Evolutionary conservation across 2,888 invertebrate species (phyloP).

Genomic region (Ophioninae sp.): DNA sequence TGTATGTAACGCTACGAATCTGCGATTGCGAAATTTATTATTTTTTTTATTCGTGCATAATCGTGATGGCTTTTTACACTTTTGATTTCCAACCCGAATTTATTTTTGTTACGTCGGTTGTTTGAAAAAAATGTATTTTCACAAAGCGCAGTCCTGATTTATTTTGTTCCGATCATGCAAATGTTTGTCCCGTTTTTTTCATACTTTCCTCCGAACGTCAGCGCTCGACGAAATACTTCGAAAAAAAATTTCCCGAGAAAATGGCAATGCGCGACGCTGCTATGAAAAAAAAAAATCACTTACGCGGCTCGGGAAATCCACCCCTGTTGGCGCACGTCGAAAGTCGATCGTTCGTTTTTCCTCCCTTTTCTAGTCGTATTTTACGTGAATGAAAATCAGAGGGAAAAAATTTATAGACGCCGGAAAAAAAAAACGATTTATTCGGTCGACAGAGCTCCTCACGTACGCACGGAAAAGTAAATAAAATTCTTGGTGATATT

Average conservation of each 20-base stretch:
- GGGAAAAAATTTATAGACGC: not conserved
- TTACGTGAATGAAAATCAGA: not conserved
- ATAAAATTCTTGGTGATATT: not conserved
- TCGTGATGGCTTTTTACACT: not conserved
- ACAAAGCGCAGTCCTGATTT: not conserved
- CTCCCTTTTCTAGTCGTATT: not conserved
- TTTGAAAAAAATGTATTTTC: not conserved
- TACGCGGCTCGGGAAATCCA: conserved; percentile 26
- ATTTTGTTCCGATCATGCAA: conserved; percentile 14
- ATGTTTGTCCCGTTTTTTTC: conserved; percentile 5
- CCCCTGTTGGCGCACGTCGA: conserved; percentile 42
- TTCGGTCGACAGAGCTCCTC: not conserved
- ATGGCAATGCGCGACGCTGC: conserved; percentile 19
- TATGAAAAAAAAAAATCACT: conserved; percentile 37
- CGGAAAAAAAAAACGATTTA: not conserved
- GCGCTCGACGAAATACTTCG: conserved; percentile 30
- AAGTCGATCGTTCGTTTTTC: conserved; percentile 24
- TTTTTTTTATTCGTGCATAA: not conserved
- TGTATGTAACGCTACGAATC: not conserved
- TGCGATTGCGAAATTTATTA: not conserved
- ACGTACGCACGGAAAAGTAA: not conserved
- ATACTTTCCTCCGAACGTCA: not conserved
- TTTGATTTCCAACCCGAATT: not conserved
- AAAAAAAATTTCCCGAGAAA: conserved; percentile 30
- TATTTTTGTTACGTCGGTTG: not conserved